Base-by-base conservation (phyloP, 2,797 vertebrate genomes). In the Malurus splendens region DNA sequence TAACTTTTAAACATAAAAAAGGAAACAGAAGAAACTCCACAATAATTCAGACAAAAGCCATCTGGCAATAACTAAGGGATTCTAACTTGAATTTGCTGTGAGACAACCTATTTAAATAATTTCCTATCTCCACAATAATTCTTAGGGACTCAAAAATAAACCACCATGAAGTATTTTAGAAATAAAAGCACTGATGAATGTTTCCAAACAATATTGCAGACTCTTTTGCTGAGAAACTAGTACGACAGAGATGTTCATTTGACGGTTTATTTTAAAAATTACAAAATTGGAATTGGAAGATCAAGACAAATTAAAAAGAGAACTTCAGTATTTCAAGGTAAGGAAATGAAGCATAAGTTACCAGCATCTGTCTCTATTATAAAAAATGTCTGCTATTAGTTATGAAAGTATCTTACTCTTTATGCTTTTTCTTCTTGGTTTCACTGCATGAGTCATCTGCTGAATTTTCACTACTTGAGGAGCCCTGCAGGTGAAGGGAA, bases 381-480 rank as follows among this genome's bases (percentile, higher is more conserved):
- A 54, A 87, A 68, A 88, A 64, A 39, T 3, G 6, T 24, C 9
- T 52, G 16, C 6, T 81, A 45, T 39, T 62, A 55, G 24, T 89
- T 39, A 71, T 12, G 36, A 76, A 68, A 59, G 76, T 88, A 81
- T 97, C 97, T 96, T 96, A 98, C 98, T 98, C 98, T 97, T 97
- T 99, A 97, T 98, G 98, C 76, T 98, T 98, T 93, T 98, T 98
- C 93, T 98, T 98, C 94, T 98, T 98, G 50, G 94, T 83, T 52
- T 97, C 97, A 93, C 76, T 96, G 4, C 97, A 97, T 50, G 98
- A 98, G 44, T 98, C 98, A 86, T 98, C 97, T 56, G 94, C 97
- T 19, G 98, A 98, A 89, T 98, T 98, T 88, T 98, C 98, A 90
- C 97, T 98, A 94, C 97, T 98, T 44, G 98, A 99, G 10, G 98